Conservation (phyloP, 2,113 vertebrate genomes). For the Nothoprocta pentlandii region DNA sequence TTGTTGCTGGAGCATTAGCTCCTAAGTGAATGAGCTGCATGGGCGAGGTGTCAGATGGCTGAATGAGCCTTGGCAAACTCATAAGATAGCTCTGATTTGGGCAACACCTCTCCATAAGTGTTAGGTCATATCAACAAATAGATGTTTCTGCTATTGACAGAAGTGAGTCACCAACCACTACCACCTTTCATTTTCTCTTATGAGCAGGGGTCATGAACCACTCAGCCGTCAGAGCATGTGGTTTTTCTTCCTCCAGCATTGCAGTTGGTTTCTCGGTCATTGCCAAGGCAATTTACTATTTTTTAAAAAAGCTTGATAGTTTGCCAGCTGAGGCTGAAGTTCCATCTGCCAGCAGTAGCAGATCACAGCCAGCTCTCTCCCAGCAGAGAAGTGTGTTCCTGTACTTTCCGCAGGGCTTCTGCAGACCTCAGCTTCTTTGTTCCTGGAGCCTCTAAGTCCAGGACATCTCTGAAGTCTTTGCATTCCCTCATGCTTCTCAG, state of each 20-base stretch:
- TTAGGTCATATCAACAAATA: slow-evolving; percentile 19
- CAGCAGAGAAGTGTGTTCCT: slow-evolving; percentile 25
- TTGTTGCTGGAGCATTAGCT: background rate
- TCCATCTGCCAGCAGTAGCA: slow-evolving; percentile 55
- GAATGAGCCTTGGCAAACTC: background rate
- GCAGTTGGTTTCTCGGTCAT: slow-evolving; percentile 40
- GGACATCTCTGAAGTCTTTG: background rate
- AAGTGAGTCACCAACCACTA: slow-evolving; percentile 46
- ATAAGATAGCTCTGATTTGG: background rate
- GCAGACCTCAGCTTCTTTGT: slow-evolving; percentile 30
- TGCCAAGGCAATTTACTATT: slow-evolving; percentile 46
- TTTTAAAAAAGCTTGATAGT: slow-evolving; percentile 39
- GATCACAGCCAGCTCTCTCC: slow-evolving; percentile 51
- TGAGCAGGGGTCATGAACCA: background rate
- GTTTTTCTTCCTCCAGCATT: slow-evolving; percentile 19
- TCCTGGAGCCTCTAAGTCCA: background rate
- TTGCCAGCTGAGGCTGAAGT: slow-evolving; percentile 57
- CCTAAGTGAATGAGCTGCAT: background rate
- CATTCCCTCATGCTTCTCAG: background rate
- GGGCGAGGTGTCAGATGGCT: background rate
- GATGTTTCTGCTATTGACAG: background rate
- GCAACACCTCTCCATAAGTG: background rate
- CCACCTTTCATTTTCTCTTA: slow-evolving; percentile 14
- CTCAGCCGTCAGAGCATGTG: background rate
- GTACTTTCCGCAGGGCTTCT: background rate